phyloP scores from a whole-genome alignment of 2,113 vertebrate species.

The Trinectes maculatus region DNA sequence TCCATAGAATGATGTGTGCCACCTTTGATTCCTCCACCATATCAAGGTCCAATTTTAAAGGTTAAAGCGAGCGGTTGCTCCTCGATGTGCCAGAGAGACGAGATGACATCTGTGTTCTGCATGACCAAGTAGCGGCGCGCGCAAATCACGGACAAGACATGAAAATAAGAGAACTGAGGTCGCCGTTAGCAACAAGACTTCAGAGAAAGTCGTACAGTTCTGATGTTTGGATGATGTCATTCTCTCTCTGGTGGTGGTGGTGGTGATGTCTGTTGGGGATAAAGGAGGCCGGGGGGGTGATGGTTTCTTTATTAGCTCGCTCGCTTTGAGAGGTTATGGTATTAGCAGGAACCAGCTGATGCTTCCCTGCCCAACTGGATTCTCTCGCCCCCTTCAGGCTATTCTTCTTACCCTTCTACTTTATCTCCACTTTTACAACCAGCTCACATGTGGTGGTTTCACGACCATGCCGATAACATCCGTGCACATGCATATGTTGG shows the following conservation, averaged over 20 bases:
- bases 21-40: slow-evolving; percentile 50
- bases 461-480: neutral
- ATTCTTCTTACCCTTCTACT: neutral
- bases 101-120: slow-evolving; percentile 35
- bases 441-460: slow-evolving; percentile 3
- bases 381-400: neutral
- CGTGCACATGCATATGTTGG: neutral
- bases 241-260: slow-evolving; percentile 46
- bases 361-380: slow-evolving; percentile 28
- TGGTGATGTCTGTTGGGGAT: slow-evolving; percentile 48
- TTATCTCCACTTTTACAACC: slow-evolving; percentile 9
- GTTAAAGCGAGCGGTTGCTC: slow-evolving; percentile 62
- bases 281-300: neutral
- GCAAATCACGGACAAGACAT: slow-evolving; percentile 58
- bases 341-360: slow-evolving; percentile 72
- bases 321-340: slow-evolving; percentile 53
- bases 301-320: slow-evolving; percentile 43
- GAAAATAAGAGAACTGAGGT: slow-evolving; percentile 72
- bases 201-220: slow-evolving; percentile 59
- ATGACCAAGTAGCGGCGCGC: slow-evolving; percentile 29
- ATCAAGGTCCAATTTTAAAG: slow-evolving; percentile 68
- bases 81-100: slow-evolving; percentile 31
- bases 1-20: slow-evolving; percentile 67
- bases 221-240: slow-evolving; percentile 70
- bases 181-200: slow-evolving; percentile 58